Evolutionary conservation across 2,888 invertebrate genomes (phyloP).

Genomic region (Seira ritae): DNA sequence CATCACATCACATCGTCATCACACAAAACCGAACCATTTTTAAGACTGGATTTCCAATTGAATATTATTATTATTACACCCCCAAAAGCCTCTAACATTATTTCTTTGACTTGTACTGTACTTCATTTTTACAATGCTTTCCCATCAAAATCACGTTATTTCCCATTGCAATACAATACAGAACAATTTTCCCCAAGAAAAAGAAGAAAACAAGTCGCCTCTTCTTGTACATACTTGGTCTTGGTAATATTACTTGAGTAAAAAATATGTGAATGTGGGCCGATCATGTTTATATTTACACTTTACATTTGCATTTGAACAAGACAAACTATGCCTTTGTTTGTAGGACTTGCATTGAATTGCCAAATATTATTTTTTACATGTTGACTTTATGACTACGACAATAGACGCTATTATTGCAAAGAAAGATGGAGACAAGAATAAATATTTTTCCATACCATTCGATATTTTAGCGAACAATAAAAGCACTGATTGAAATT

Average conservation of each 20-base stretch:
- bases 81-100: background rate
- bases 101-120: background rate
- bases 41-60: background rate
- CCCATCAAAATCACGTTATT: background rate
- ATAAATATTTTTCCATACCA: background rate
- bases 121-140: background rate
- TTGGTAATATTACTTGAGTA: no score
- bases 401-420: no score
- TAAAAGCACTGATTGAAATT: background rate
- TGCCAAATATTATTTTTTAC: background rate
- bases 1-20: constrained; percentile 37
- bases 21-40: background rate
- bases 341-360: background rate
- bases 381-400: no score
- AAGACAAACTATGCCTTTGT: no score
- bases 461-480: background rate
- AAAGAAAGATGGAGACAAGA: no score
- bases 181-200: background rate
- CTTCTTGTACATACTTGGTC: no score
- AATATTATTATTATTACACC: background rate
- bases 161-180: background rate
- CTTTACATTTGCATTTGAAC: no score
- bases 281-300: no score
- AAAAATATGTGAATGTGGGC: background rate
- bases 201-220: background rate